Evolutionary conservation across 2,797 vertebrate species (phyloP).

Genomic region (Megaceryle alcyon): DNA sequence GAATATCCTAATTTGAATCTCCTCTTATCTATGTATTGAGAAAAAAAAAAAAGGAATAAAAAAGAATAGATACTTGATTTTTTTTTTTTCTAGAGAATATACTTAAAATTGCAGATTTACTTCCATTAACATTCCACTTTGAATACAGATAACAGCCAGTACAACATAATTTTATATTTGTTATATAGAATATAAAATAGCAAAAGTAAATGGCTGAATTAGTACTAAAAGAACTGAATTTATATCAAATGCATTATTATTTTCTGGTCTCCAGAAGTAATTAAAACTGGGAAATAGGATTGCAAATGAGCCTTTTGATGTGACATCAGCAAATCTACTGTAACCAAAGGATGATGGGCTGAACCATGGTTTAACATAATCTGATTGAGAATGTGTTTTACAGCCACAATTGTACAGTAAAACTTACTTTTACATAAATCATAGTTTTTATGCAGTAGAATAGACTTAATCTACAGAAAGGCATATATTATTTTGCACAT

Average conservation of each 20-base stretch:
- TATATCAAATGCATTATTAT: constrained; percentile 27
- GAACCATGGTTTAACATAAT: constrained; percentile 51
- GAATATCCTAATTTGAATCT: background rate
- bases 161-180: constrained; percentile 43
- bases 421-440: constrained; percentile 52
- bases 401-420: background rate
- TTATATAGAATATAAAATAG: background rate
- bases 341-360: constrained; percentile 23
- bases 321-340: constrained; percentile 47
- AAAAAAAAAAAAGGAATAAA: background rate
- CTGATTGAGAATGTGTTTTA: constrained; percentile 43
- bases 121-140: constrained; percentile 36
- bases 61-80: constrained; percentile 12
- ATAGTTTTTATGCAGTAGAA: constrained; percentile 4
- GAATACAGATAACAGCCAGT: constrained; percentile 38
- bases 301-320: constrained; percentile 62
- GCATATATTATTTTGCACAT: background rate
- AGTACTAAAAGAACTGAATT: background rate
- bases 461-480: background rate
- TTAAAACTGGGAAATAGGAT: constrained; percentile 71
- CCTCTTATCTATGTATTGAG: background rate
- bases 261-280: constrained; percentile 55
- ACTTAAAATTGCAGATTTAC: constrained; percentile 42
- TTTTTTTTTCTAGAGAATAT: constrained; percentile 37
- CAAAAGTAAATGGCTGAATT: constrained; percentile 34